Base-by-base conservation (phyloP, 2,113 vertebrate species). In the Anguilla rostrata region DNA sequence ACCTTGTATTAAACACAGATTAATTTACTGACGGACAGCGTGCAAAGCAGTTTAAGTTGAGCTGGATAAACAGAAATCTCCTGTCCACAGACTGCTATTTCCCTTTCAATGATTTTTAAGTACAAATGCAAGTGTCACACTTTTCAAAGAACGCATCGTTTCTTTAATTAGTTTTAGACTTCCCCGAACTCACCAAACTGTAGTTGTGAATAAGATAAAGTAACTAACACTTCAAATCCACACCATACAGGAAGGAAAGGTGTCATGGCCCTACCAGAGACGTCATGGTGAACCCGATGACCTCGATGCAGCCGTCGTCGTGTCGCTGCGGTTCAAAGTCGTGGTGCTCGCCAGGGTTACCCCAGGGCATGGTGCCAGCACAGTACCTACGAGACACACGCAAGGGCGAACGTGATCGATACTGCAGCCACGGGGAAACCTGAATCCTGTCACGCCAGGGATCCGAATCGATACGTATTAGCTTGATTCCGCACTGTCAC, bases 361-460 rank as follows among this genome's bases (percentile, higher is more conserved):
- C 98, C 98, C 98, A 99, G 0, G 98, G 98, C 93, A 97, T 98
- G 14, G 98, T 99, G 88, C 98, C 98, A 0, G 98, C 98, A 89
- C 98, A 99, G 88, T 99, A 99, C 93, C 98, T 99, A 86, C 1
- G 40, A 85, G 8, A 39, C 18, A 46, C 41, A 81, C 71, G 34
- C 71, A 75, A 34, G 11, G 71, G 71, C n/a, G n/a, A 34, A 75
- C n/a, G 22, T 14, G 1, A 34, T 75, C 71, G 12, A 75, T 75
- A 75, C 26, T 12, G 11, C 20, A 14, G 71, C 20, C 16, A n/a
- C 26, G n/a, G 71, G 26, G 71, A 29, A 34, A 75, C n/a, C 1
- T 34, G n/a, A 34, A 1, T 9, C 9, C n/a, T 12, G 26, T 34
- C 20, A 71, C 2, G 63, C 20, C 20, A n/a, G 26, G 26, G 26